These are phyloP conservation scores for Noturus placidus DNA, from an alignment of 2,113 vertebrate genomes.

Conservation along the genomic window DNA sequence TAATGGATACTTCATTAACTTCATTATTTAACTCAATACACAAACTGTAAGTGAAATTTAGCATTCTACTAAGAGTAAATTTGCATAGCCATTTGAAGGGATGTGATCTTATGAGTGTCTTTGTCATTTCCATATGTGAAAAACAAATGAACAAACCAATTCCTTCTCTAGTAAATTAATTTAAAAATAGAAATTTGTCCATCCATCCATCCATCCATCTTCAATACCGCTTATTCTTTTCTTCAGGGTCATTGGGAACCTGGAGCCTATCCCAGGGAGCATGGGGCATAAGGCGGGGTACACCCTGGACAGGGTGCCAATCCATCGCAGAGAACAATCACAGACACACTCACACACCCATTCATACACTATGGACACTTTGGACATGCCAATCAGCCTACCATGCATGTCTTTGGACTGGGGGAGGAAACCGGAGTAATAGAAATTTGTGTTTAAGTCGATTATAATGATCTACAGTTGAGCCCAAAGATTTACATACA, in stretches of 20 bases:
- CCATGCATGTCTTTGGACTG: too few relatives aligned
- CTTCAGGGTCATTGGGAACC: too few relatives aligned
- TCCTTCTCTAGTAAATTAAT: background rate
- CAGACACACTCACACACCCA: too few relatives aligned
- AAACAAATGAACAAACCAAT: background rate
- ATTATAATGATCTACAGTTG: background rate
- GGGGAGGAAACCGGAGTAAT: too few relatives aligned
- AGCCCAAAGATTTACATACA: background rate
- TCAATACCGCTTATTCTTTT: too few relatives aligned
- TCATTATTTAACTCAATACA: background rate
- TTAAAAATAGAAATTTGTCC: background rate
- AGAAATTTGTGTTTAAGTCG: background rate
- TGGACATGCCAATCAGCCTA: too few relatives aligned
- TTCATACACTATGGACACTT: too few relatives aligned
- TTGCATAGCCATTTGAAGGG: background rate
- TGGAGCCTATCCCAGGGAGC: too few relatives aligned
- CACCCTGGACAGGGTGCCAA: too few relatives aligned
- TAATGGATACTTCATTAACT: background rate
- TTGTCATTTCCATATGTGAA: background rate
- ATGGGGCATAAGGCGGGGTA: too few relatives aligned
- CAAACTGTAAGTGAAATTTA: background rate
- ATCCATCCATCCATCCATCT: too few relatives aligned
- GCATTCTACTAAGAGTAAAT: background rate
- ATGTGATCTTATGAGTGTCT: slow-evolving; percentile 9
- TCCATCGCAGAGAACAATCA: too few relatives aligned